A percentile compares a stretch with the other conserved stretches of the same genome.
These are phyloP conservation scores for Brachynemurus nebulosus DNA, from an alignment of 2,888 invertebrate genomes.

Conservation along the genomic window DNA sequence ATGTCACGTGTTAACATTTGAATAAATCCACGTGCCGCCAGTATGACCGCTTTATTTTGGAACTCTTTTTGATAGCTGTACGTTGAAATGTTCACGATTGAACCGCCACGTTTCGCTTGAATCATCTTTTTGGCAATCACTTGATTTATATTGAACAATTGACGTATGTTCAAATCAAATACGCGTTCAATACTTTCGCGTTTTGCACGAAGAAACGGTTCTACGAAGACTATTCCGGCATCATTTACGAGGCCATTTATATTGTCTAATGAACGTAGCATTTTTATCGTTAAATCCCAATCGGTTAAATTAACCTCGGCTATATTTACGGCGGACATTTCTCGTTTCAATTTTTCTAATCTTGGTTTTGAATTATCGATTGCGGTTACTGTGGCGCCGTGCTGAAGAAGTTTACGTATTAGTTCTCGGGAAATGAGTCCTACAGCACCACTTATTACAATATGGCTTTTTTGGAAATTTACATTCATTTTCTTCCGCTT, in stretches of 20 bases:
- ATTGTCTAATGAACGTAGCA: slow-evolving; percentile 42
- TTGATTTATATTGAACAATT: slow-evolving; percentile 75
- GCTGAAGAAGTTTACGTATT: slow-evolving; percentile 50
- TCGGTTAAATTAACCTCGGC: slow-evolving; percentile 57
- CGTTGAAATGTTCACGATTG: slow-evolving; percentile 86
- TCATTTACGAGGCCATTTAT: slow-evolving; percentile 83
- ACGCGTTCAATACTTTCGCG: slow-evolving; percentile 54
- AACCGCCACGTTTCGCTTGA: slow-evolving; percentile 51
- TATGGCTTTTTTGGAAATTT: no score
- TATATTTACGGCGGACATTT: slow-evolving; percentile 47
- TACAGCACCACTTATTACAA: no score
- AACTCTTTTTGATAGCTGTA: slow-evolving; percentile 67
- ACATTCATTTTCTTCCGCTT: no score
- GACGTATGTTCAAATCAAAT: slow-evolving; percentile 71
- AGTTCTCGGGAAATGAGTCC: no score
- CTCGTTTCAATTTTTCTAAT: slow-evolving; percentile 40
- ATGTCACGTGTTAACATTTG: slow-evolving; percentile 71
- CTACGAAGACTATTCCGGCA: slow-evolving; percentile 60
- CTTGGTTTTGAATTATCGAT: slow-evolving; percentile 53
- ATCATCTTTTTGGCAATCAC: slow-evolving; percentile 61
- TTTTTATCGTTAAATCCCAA: slow-evolving; percentile 57
- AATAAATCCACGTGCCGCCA: slow-evolving; percentile 76
- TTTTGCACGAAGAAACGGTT: slow-evolving; percentile 53
- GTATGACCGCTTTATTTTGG: slow-evolving; percentile 63
- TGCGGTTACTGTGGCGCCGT: slow-evolving; percentile 65